Evolutionary conservation across 2,113 vertebrate genomes (phyloP), one percentile per base, ranked within the genome.

Genomic region (Ammodramus savannarum): DNA sequence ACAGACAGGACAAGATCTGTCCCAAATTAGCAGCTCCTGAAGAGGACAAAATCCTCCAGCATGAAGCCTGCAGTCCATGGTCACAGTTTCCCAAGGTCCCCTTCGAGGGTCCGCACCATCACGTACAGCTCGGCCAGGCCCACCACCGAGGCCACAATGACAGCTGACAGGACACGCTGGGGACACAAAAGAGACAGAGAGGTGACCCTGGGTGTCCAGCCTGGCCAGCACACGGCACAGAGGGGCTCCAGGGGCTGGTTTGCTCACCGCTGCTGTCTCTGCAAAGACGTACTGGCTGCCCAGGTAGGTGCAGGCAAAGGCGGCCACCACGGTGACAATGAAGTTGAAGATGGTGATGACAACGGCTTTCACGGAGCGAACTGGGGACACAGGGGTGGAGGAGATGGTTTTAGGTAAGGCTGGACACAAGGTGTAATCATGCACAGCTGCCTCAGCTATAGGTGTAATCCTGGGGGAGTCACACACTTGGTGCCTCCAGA

Each of bases 111-210:
- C 73, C 98, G 98, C 51, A 99, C 99, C 97, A 99, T 98, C 66
- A 99, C 98, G 3, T 99, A 99, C 6, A 99, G 98, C 97, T 99
- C 99, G 0, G 99, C 99, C 68, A 99, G 97, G 27, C 99, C 99
- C 20, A 99, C 99, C 25, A 99, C 99, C 0, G 99, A 99, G 14
- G 99, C 98, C 58, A 98, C 98, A 0, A 99, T 99, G 66, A 99
- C 97, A 1, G 99, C 99, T 18, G 98, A 98, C 43, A 99, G 97
- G 34, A 99, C 97, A 2, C 98, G 97, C 99, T 98, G 96, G 55
- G 92, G 89, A 93, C 67, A 79, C 31, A 65, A 8, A 5, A 17
- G 26, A 68, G 46, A 76, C 13, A 69, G 1, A 4, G 62, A 4
- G 66, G 54, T 34, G 75, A 82, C 16, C 7, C 39, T 29, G 55